Base-by-base conservation (phyloP, 2,113 vertebrate species). In the Micromys minutus region DNA sequence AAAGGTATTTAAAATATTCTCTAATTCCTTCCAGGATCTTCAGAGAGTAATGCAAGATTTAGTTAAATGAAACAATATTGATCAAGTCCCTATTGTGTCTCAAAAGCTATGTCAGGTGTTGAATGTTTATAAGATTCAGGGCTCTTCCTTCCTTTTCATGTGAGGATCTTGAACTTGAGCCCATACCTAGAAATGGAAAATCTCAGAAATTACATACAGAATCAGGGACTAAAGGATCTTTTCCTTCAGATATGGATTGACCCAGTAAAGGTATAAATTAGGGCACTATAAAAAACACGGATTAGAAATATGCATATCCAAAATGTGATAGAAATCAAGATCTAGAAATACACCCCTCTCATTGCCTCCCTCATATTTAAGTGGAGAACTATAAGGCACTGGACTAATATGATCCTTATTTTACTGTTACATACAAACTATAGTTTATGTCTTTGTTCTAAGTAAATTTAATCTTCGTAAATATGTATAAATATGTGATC, bases 1-100 rank as follows among this genome's bases (percentile, higher is more conserved):
- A 67, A 47, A 81, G 59, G 81, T 80, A 65, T 93, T 95, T 79
- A 83, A 94, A 65, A 36, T 93, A 39, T 71, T 87, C 83, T 86
- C 39, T 89, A 77, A 90, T 87, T 87, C 42, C 8, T 42, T 57
- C 24, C 8, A 89, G 11, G 72, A 83, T 67, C 84, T 95, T 87
- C 59, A 79, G 47, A 50, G 50, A 67, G 0, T n/a, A 1, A 50
- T 19, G 5, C 17, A 39, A 29, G 69, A 7, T 93, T 95, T 72
- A 77, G 9, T 50, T 52, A 61, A 91, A 97, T 76, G 57, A 88
- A 59, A 57, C 47, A 94, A 52, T 63, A 67, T 95, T 61, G 93
- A 65, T 26, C 34, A 34, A 75, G 24, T 77, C 0, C 12, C 36
- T 72, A 36, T 9, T 59, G 0, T 72, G 63, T 55, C 16, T 3